Evolutionary conservation across 2,113 vertebrate genomes (phyloP), one percentile per base, ranked within the genome.

Genomic region (Triplophysa siluroides): DNA sequence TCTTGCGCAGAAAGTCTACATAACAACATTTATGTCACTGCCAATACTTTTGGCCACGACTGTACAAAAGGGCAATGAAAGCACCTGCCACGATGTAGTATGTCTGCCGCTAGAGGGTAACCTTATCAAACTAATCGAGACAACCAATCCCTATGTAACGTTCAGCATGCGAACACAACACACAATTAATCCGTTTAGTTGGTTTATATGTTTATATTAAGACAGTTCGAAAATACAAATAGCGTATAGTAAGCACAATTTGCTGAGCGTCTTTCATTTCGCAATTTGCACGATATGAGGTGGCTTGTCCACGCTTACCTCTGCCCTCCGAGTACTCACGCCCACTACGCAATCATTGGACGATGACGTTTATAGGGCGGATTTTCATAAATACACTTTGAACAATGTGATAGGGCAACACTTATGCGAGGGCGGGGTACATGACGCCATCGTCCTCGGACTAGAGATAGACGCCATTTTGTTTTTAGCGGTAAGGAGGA

Each of bases 381-480:
- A 72, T 72, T 43, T 56, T 50, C 8, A 3, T 23, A 38, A 8
- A 63, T 10, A 18, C 29, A 67, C 21, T 52, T 60, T 54, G 29
- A 21, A 38, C 9, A 58, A 56, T 18, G 6, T 65, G 82, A 87
- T 89, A 85, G 87, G 88, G 26, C 23, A 12, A 19, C 21, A 18
- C 21, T 16, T 65, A 54, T 24, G 50, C 23, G 69, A 70, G 79
- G 83, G 81, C 77, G 81, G 70, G 70, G 77, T 76, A 50, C 54
- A 81, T 85, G 86, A 81, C 87, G 85, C 88, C 85, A 86, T 77
- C 43, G 69, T 79, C 63, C 82, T 82, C 63, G 77, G 80, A 67
- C 76, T 79, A 70, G 82, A 79, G 80, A 88, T 87, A 81, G 85
- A 85, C 89, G 88, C 90, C 91, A 90, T 91, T 91, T 91, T 90